Base-by-base conservation (phyloP, 2,888 invertebrate species). In the Macaria notata region DNA sequence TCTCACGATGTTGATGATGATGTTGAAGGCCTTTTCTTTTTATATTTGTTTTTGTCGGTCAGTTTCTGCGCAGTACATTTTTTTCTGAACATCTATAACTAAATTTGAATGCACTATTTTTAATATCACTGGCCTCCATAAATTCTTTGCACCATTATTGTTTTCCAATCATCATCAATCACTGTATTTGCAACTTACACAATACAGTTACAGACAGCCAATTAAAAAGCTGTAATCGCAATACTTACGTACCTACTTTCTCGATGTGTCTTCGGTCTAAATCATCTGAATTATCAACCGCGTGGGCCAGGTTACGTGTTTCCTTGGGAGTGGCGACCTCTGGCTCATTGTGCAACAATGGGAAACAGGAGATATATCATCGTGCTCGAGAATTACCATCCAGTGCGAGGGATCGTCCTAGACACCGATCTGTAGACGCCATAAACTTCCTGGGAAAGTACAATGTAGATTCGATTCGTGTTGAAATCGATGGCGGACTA, bases 241-340 rank as follows among this genome's bases (percentile, higher is more conserved):
- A 38, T 50, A 50, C 33, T 9, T 49, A 49, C 19, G 19, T 19
- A 19, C 19, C 9, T 39, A 63, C 64, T 66, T 66, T 65, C 52
- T 43, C 36, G 31, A 33, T 46, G 30, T 53, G 49, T 61, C 54
- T 61, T 57, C 56, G 38, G 64, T 60, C 65, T 70, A 72, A 71
- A 71, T 69, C 66, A 68, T 75, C 66, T 72, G 70, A 71, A 73
- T 72, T 73, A 76, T 75, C 70, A 72, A 65, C 68, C 68, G 68
- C 69, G 67, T 67, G 70, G 72, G 70, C 71, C 73, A 73, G 70
- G 72, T 73, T 63, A 65, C 61, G 62, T 64, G 69, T 64, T 70
- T 65, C 67, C 68, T 65, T 61, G 64, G 67, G 69, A 64, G 66
- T 59, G 65, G 52, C 57, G 77, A 76, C 72, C 77, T 73, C 62